Percentiles rank a stretch among this genome's conserved stretches.
phyloP scores from a whole-genome alignment of 2,113 vertebrate genomes.

The Eurystomus gularis region DNA sequence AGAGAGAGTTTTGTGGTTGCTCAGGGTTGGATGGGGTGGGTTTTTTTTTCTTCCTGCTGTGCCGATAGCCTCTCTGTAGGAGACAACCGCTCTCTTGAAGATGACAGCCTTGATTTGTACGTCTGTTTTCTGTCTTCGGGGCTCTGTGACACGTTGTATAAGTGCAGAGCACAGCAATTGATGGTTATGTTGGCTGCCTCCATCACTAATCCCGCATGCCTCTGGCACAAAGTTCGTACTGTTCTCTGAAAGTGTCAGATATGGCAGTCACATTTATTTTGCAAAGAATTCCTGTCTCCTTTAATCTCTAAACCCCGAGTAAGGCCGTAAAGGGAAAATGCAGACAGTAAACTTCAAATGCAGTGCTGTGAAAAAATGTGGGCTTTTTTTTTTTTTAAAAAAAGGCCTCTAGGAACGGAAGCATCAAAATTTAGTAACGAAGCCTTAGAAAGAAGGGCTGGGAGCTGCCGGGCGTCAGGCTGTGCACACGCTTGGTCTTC shows the following conservation, averaged over 20 bases:
- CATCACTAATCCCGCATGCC: conserved; percentile 25
- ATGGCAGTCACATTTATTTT: conserved; percentile 26
- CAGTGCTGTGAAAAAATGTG: neutral
- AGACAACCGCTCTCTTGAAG: neutral
- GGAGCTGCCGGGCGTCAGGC: neutral
- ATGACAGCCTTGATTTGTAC: conserved; percentile 17
- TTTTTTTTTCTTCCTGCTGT: no score
- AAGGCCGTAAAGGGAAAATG: conserved; percentile 31
- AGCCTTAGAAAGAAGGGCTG: neutral
- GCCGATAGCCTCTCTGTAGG: neutral
- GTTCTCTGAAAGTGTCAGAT: conserved; percentile 41
- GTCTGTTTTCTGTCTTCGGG: conserved; percentile 37
- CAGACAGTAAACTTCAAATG: conserved; percentile 52
- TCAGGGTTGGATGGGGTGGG: neutral
- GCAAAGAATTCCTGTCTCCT: conserved; percentile 12
- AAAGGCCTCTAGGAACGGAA: neutral
- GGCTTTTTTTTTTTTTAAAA: neutral
- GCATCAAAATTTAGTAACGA: neutral
- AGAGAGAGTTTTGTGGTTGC: neutral
- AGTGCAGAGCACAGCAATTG: conserved; percentile 17
- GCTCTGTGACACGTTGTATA: conserved; percentile 22
- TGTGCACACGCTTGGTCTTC: fast-evolving
- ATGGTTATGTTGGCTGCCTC: conserved; percentile 35
- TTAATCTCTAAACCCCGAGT: conserved; percentile 38
- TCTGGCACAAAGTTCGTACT: conserved; percentile 44